Evolutionary conservation across 2,113 vertebrate genomes (phyloP).

Genomic region (Nesogale talazaci): DNA sequence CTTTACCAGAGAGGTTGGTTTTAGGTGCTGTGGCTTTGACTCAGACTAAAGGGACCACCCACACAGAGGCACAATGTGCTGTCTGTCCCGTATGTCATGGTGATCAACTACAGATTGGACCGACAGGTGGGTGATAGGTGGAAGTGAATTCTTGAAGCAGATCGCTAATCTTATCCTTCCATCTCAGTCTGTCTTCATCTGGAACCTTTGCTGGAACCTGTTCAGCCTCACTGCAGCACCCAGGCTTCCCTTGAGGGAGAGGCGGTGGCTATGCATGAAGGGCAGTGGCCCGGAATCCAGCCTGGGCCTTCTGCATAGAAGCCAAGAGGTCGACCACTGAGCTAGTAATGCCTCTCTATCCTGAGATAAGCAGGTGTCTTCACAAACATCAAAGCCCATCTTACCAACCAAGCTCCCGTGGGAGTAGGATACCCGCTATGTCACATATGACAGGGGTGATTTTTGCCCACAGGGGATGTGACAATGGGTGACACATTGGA

Average conservation of each 20-base stretch:
- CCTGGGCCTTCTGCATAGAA: background rate
- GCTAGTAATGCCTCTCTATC: background rate
- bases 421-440: background rate
- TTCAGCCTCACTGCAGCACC: background rate
- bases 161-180: background rate
- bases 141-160: background rate
- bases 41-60: background rate
- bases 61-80: background rate
- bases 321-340: background rate
- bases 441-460: background rate
- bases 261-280: background rate
- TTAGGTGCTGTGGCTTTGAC: background rate
- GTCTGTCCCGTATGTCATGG: background rate
- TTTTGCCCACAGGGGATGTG: no score
- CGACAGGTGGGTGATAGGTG: background rate
- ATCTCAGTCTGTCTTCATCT: background rate
- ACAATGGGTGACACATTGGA: no score
- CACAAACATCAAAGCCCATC: no score
- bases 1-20: background rate
- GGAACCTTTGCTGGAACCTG: background rate
- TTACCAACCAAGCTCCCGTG: background rate
- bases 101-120: background rate
- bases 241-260: background rate
- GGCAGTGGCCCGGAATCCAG: background rate
- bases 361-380: background rate